Percentiles rank a stretch among this genome's conserved stretches.
Evolutionary conservation across 2,113 vertebrate genomes (phyloP).

Genomic region (Callaeas wilsoni): DNA sequence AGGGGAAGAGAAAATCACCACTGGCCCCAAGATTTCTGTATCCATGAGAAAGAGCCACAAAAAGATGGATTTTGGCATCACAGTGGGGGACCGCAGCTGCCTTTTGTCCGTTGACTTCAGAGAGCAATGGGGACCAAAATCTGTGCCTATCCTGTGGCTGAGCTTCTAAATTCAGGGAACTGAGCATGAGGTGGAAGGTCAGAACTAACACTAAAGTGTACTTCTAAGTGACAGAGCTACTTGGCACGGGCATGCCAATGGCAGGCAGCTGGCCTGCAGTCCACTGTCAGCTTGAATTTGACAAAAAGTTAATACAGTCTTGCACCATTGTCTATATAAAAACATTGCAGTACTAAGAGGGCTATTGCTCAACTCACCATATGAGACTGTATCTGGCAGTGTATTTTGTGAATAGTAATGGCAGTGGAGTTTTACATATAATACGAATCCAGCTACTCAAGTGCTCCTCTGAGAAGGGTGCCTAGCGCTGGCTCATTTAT

Average conservation of each 20-base stretch:
- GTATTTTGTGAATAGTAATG: not conserved
- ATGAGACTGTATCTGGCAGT: not conserved
- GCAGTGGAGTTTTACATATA: not conserved
- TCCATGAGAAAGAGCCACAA: not conserved
- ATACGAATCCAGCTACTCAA: fast-evolving
- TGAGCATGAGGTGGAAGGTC: not conserved
- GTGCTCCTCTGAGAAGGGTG: not conserved
- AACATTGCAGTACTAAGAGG: not conserved
- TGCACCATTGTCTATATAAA: not conserved
- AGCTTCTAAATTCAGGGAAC: not conserved
- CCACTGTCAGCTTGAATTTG: not conserved
- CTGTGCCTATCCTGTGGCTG: not conserved
- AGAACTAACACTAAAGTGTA: not conserved
- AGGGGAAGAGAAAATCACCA: not conserved
- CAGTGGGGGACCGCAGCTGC: fast-evolving
- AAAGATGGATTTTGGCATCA: not conserved
- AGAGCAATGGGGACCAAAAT: not conserved
- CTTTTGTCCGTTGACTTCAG: not conserved
- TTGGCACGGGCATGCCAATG: not conserved
- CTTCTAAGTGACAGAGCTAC: not conserved
- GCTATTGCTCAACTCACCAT: not conserved
- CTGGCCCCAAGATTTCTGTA: not conserved
- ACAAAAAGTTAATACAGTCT: not conserved
- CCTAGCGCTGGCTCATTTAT: not conserved
- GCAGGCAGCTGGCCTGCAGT: not conserved